Conservation (phyloP, 2,113 vertebrate genomes). For the Thalassarche chlororhynchos region DNA sequence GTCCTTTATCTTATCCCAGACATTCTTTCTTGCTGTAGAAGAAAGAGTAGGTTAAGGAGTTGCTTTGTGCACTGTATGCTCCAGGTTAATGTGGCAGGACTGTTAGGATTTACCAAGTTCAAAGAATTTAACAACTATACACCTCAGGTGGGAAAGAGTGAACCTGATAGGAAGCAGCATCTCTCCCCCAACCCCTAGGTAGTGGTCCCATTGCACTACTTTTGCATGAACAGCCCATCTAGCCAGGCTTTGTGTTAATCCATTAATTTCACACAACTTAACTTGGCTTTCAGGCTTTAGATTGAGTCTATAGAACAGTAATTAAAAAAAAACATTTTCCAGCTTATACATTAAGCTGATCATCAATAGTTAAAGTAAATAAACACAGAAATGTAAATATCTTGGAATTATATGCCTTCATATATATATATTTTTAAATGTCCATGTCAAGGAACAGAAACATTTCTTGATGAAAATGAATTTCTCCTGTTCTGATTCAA, state of each 20-base stretch:
- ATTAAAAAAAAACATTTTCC: background rate
- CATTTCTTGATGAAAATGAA: background rate
- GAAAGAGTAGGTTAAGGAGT: background rate
- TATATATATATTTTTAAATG: background rate
- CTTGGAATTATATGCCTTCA: background rate
- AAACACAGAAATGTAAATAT: background rate
- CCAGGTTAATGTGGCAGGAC: background rate
- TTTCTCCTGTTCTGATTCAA: background rate
- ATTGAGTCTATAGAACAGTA: background rate
- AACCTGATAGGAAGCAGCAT: background rate
- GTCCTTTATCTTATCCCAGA: background rate
- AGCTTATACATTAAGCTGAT: background rate
- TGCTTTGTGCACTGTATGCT: background rate
- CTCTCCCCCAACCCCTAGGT: rapidly evolving
- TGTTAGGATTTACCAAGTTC: background rate
- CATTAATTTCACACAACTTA: background rate
- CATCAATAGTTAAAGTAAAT: background rate
- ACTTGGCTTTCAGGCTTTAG: background rate
- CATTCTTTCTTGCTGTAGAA: background rate
- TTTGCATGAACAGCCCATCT: background rate
- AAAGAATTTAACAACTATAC: background rate
- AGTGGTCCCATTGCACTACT: background rate
- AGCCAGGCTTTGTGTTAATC: background rate
- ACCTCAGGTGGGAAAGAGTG: background rate
- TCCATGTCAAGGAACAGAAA: background rate